Evolutionary conservation across 2,113 vertebrate genomes (phyloP).

Genomic region (Nibea albiflora): DNA sequence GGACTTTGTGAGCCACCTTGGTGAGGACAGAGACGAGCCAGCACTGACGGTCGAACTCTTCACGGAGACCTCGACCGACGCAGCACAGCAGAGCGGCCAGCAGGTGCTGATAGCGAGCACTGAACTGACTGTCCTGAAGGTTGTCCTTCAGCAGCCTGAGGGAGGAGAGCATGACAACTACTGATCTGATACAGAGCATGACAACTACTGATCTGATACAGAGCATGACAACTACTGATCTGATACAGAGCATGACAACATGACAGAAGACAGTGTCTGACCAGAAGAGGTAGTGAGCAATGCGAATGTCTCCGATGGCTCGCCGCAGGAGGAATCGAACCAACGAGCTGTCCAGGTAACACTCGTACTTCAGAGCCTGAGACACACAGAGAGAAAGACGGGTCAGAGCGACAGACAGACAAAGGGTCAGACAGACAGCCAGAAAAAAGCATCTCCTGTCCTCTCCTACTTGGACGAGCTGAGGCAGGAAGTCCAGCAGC

Average conservation of each 20-base stretch:
- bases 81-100: conserved; percentile 95
- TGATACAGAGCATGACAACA: conserved; percentile 59
- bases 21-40: conserved; percentile 91
- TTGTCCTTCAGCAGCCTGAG: conserved; percentile 96
- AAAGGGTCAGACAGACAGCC: neutral
- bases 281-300: conserved; percentile 99
- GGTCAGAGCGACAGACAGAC: too few relatives aligned
- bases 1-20: conserved; percentile 90
- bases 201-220: conserved; percentile 70
- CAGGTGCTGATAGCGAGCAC: conserved; percentile 95
- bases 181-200: neutral
- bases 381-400: neutral
- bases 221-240: conserved; percentile 43
- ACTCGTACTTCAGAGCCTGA: conserved; percentile 97
- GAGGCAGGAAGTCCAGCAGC: conserved; percentile 95
- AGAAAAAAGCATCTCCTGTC: neutral
- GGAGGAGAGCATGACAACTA: neutral
- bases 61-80: conserved; percentile 90
- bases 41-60: conserved; percentile 94
- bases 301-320: conserved; percentile 91
- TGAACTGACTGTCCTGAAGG: conserved; percentile 97
- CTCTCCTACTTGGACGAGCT: conserved; percentile 92
- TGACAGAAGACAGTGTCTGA: conserved; percentile 60
- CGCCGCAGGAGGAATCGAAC: conserved; percentile 95
- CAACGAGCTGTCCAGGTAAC: conserved; percentile 97